Evolutionary conservation across 2,113 vertebrate species (phyloP).

Genomic region (Cavia aperea): DNA sequence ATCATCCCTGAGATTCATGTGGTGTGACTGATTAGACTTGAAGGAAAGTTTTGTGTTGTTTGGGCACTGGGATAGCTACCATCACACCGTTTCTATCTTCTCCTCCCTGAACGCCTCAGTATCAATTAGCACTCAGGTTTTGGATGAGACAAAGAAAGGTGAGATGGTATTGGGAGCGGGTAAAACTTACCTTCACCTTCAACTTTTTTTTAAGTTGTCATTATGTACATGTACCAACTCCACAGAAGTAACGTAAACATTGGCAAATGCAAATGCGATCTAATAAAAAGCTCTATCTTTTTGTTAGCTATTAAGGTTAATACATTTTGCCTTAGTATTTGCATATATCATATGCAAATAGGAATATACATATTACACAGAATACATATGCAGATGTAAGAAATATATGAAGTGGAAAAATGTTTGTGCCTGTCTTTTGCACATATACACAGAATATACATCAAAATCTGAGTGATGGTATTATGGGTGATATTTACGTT

Average conservation of each 20-base stretch:
- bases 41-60: neutral
- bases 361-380: neutral
- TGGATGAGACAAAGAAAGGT: neutral
- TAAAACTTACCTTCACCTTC: neutral
- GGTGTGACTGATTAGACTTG: neutral
- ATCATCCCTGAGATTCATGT: neutral
- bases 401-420: conserved; percentile 6
- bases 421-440: neutral
- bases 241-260: neutral
- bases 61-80: neutral
- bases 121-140: neutral
- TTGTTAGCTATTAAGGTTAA: neutral
- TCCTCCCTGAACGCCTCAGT: neutral
- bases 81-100: neutral
- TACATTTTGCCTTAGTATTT: neutral
- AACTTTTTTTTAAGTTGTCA: neutral
- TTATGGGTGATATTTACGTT: neutral
- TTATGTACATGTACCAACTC: neutral
- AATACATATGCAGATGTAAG: neutral
- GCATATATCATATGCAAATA: neutral
- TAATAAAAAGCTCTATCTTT: neutral
- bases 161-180: too few species aligned
- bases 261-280: neutral
- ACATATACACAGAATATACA: neutral
- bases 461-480: neutral